Evolutionary conservation across 2,888 invertebrate species (phyloP).

Genomic region (Volucella inflata): DNA sequence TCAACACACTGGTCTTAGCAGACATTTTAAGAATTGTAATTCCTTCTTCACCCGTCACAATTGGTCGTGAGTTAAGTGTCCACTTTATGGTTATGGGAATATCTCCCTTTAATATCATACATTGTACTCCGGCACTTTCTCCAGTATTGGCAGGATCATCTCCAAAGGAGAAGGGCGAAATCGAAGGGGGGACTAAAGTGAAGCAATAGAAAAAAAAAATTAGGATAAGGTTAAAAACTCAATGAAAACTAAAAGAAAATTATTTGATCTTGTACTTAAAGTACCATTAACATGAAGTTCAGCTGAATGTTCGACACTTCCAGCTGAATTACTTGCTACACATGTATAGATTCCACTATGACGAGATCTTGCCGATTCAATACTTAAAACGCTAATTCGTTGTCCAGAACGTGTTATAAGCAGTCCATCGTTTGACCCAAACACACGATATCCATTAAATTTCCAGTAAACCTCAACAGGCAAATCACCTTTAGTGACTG

Average conservation of each 20-base stretch:
- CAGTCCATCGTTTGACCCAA: constrained; percentile 79
- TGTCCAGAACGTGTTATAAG: constrained; percentile 79
- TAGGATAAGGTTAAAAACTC: constrained; percentile 50
- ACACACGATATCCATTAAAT: constrained; percentile 83
- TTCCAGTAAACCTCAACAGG: constrained; percentile 87
- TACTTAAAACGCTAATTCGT: constrained; percentile 85
- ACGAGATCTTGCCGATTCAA: constrained; percentile 85
- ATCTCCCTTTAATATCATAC: constrained; percentile 91
- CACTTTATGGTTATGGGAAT: constrained; percentile 90
- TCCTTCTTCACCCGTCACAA: constrained; percentile 85
- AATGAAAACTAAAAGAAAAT: constrained; percentile 42
- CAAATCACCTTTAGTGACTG: constrained; percentile 86
- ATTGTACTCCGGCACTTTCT: constrained; percentile 88
- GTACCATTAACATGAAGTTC: constrained; percentile 79
- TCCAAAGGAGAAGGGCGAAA: constrained; percentile 88
- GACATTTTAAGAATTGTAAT: constrained; percentile 85
- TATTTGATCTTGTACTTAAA: neutral
- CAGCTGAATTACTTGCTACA: constrained; percentile 86
- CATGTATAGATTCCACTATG: constrained; percentile 87
- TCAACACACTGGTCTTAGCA: constrained; percentile 87
- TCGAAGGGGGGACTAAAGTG: constrained; percentile 87
- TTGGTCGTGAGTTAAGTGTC: constrained; percentile 85
- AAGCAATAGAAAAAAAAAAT: constrained; percentile 16
- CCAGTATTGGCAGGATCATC: constrained; percentile 88
- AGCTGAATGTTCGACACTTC: constrained; percentile 83